A percentile compares a stretch with the other conserved stretches of the same genome.
Evolutionary conservation across 2,888 invertebrate genomes (phyloP).

Genomic region (Diploptera punctata): DNA sequence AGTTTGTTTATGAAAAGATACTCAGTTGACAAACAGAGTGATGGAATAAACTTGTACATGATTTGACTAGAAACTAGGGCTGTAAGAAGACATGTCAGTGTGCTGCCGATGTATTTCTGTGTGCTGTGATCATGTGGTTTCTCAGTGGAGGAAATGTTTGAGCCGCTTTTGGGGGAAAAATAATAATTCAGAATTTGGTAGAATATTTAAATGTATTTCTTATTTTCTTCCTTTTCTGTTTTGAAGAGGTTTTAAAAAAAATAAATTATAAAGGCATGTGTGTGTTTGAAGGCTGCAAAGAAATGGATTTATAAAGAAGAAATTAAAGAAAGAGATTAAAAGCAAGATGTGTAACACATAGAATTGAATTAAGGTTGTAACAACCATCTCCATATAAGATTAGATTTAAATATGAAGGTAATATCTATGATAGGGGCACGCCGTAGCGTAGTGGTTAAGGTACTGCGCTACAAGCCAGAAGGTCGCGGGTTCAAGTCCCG

Average conservation of each 20-base stretch:
- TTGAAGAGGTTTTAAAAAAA: no score
- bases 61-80: neutral
- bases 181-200: neutral
- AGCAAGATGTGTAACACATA: neutral
- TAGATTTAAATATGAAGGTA: neutral
- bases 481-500: no score
- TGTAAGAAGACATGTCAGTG: neutral
- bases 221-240: slow-evolving; percentile 10
- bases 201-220: neutral
- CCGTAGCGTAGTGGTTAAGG: no score
- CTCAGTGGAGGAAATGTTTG: slow-evolving; percentile 9
- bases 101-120: slow-evolving; percentile 7
- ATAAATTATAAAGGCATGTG: neutral
- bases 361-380: no score
- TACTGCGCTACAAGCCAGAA: no score
- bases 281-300: neutral
- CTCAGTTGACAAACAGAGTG: no score
- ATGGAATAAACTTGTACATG: slow-evolving; percentile 1
- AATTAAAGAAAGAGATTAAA: neutral
- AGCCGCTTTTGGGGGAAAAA: neutral
- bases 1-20: no score
- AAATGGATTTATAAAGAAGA: neutral
- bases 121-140: slow-evolving; percentile 20
- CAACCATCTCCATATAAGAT: slow-evolving; percentile 16
- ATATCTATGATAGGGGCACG: neutral